Evolutionary conservation across 2,888 invertebrate genomes (phyloP).

Genomic region (Creontiades dilutus): DNA sequence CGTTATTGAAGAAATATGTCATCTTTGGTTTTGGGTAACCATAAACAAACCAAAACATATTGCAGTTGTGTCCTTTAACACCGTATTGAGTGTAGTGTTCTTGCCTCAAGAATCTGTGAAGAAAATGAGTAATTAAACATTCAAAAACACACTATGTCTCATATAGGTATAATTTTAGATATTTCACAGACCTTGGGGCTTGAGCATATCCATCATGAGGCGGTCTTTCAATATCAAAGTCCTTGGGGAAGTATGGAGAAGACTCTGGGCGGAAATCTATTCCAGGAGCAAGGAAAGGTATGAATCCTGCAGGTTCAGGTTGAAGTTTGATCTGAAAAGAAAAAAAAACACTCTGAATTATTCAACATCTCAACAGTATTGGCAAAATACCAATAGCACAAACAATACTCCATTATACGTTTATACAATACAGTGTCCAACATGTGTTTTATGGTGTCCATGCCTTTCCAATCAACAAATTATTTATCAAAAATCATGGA

Average conservation of each 20-base stretch:
- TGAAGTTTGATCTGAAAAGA: conserved; percentile 83
- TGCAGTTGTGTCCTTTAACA: conserved; percentile 93
- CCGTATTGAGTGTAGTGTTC: conserved; percentile 94
- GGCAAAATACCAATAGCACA: too few relatives aligned
- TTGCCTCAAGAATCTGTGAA: conserved; percentile 87
- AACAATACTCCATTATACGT: too few relatives aligned
- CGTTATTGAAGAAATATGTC: conserved; percentile 92
- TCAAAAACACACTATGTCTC: neutral
- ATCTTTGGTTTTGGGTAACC: conserved; percentile 98
- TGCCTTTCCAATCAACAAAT: too few relatives aligned
- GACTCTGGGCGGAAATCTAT: conserved; percentile 91
- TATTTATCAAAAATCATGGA: too few relatives aligned
- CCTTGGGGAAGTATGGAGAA: conserved; percentile 93
- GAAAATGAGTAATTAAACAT: neutral
- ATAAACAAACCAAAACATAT: conserved; percentile 95
- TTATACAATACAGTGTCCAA: too few relatives aligned
- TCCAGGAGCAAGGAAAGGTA: conserved; percentile 88
- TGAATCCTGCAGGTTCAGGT: conserved; percentile 88
- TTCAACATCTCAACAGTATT: too few relatives aligned
- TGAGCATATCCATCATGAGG: conserved; percentile 91
- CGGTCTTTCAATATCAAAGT: conserved; percentile 93
- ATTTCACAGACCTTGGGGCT: conserved; percentile 82
- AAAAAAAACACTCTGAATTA: neutral
- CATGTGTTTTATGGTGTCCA: too few relatives aligned
- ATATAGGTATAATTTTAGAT: neutral